Base-by-base conservation (phyloP, 1,140 invertebrate species). In the Maconellicoccus hirsutus region DNA sequence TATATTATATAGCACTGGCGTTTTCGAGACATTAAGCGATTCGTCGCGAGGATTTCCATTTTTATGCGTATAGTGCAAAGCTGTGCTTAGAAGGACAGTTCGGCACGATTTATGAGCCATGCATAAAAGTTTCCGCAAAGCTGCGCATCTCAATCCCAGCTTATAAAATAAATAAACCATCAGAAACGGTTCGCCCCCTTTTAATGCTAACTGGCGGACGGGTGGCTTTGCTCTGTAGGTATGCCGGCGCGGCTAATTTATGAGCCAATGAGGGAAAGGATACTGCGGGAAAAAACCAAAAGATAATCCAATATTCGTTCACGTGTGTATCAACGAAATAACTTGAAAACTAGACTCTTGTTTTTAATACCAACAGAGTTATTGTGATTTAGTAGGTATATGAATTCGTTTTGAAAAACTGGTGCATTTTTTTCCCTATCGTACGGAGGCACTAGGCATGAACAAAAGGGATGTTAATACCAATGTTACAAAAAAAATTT, bases 131-230 rank as follows among this genome's bases (percentile, higher is more conserved):
- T 66, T 66, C 61, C 61, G 61, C 61, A 66, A 66, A 66, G 61
- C 61, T 66, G 61, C 61, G 61, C 61, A 66, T 66, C 61, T 66
- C 61, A 66, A 66, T 66, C 22, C 61, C 61, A 26, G 61, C 61
- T 66, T 66, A 66, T 66, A 66, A 66, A 66, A 66, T 66, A 66
- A 66, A 66, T 66, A 66, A 66, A 66, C 61, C 61, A 66, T 66
- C 61, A 66, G 61, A 66, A 66, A 66, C 61, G 61, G 61, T 66
- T 66, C 61, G 61, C 61, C 61, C 19, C 61, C 21, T 19, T 66
- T 26, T 66, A 23, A 66, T 26, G 21, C 61, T 66, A 66, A 26
- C 25, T 25, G 61, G 25, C 61, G 25, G 25, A 66, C 61, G 61
- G 61, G 61, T 66, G 61, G 61, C 19, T 66, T 66, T 66, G 10